Evolutionary conservation across 2,888 invertebrate species (phyloP), one percentile per base, ranked within the genome.

Genomic region (Apodemia zela): DNA sequence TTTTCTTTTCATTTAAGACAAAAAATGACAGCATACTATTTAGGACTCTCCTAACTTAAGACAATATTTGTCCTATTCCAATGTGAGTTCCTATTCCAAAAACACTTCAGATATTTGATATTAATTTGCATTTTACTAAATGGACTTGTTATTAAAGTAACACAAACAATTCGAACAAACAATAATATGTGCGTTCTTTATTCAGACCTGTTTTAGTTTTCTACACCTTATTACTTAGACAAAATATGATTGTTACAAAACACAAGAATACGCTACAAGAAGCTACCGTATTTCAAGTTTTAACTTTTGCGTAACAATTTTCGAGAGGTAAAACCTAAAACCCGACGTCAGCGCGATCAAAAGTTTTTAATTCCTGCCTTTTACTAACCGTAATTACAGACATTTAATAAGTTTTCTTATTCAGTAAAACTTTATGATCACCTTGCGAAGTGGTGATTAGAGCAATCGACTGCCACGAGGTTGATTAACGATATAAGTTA

Each of bases 361-460:
- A 78, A 74, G 73, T 76, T 77, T 75, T 76, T 73, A 74, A 78
- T 76, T 74, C 70, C 73, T 70, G 68, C 65, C 68, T 68, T 70
- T 69, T 64, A 38, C 64, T 54, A 65, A 54, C 51, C 62, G 64
- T 68, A 68, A 71, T 69, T 70, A 71, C 68, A 63, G 64, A 61
- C 42, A 42, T 42, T 42, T 42, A 42, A 42, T 42, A 42, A 42
- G 42, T 42, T 42, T 33, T 70, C 63, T 60, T 65, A 67, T 70
- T 66, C 65, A 68, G 69, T 71, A 67, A 67, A 67, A 69, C 66
- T 68, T 66, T 67, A 66, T 61, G 67, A 64, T 64, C 66, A 64
- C 62, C 60, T 54, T 62, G 62, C 60, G 59, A 63, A 59, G 59
- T 59, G 63, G 66, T 67, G 62, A 69, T 71, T 70, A 75, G 72